These are phyloP conservation scores for Drosophila nigricruria DNA, from an alignment of 2,888 invertebrate genomes.

Conservation along the genomic window DNA sequence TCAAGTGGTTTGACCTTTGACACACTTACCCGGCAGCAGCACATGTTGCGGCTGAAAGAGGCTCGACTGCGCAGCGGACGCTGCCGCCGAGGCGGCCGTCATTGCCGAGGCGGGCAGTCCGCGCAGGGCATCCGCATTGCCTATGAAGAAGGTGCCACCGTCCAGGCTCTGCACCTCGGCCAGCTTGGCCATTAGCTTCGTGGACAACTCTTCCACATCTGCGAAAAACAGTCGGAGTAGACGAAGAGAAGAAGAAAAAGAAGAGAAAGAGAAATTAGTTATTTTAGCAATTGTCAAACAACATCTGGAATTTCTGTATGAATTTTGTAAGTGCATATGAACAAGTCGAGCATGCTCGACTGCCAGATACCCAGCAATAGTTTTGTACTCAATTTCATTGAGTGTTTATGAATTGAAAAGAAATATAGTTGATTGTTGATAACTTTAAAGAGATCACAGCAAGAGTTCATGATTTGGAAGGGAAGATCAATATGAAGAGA, in stretches of 20 bases:
- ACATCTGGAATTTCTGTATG: slow-evolving; percentile 38
- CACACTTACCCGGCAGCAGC: slow-evolving; percentile 84
- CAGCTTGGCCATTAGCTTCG: slow-evolving; percentile 85
- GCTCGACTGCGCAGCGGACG: slow-evolving; percentile 63
- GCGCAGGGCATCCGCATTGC: slow-evolving; percentile 84
- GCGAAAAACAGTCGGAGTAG: slow-evolving; percentile 58
- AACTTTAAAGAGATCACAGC: background rate
- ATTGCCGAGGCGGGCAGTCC: slow-evolving; percentile 74
- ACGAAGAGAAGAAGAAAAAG: background rate
- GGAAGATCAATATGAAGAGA: background rate
- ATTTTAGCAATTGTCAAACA: slow-evolving; percentile 27
- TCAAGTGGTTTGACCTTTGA: slow-evolving; percentile 50
- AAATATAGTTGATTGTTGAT: background rate
- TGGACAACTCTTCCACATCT: slow-evolving; percentile 86
- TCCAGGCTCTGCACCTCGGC: slow-evolving; percentile 85
- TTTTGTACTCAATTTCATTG: background rate
- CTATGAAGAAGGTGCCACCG: slow-evolving; percentile 85
- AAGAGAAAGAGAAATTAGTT: background rate
- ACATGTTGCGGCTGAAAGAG: slow-evolving; percentile 84
- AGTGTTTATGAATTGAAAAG: background rate
- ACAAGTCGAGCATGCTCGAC: background rate
- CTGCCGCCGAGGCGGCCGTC: slow-evolving; percentile 53
- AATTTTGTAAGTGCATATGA: background rate
- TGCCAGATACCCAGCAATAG: background rate
- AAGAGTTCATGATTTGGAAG: background rate